Evolutionary conservation across 2,888 invertebrate species (phyloP).

Genomic region (Eubasilissa splendida): DNA sequence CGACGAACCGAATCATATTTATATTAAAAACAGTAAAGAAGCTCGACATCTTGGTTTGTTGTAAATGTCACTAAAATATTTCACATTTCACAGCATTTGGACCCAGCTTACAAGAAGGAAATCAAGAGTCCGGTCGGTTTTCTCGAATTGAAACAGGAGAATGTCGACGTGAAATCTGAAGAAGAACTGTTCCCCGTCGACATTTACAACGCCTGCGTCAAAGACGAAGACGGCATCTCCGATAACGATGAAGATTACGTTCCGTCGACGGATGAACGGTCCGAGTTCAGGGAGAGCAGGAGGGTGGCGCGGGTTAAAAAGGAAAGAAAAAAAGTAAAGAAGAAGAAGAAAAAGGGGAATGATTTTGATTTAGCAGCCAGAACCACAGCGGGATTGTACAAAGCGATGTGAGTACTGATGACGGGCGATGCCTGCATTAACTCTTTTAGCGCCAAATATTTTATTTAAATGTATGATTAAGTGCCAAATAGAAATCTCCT

Average conservation of each 20-base stretch:
- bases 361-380: not conserved
- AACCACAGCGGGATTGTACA: too few relatives aligned
- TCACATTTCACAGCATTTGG: not conserved
- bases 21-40: too few relatives aligned
- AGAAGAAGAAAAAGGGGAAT: not conserved
- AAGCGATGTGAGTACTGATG: too few relatives aligned
- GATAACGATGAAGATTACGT: constrained; percentile 7
- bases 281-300: not conserved
- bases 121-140: not conserved
- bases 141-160: not conserved
- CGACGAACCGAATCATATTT: too few relatives aligned
- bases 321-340: constrained; percentile 6
- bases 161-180: constrained; percentile 6
- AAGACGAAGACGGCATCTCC: not conserved
- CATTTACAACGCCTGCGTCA: not conserved
- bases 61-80: not conserved
- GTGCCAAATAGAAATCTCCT: too few relatives aligned
- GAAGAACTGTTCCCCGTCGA: not conserved
- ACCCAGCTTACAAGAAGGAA: not conserved
- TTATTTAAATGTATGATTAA: too few relatives aligned
- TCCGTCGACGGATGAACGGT: not conserved
- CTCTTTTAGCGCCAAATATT: too few relatives aligned
- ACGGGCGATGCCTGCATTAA: too few relatives aligned
- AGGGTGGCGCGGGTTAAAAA: not conserved
- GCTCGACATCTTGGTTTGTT: too few relatives aligned